phyloP scores from a whole-genome alignment of 2,797 vertebrate genomes.

The Erithacus rubecula region DNA sequence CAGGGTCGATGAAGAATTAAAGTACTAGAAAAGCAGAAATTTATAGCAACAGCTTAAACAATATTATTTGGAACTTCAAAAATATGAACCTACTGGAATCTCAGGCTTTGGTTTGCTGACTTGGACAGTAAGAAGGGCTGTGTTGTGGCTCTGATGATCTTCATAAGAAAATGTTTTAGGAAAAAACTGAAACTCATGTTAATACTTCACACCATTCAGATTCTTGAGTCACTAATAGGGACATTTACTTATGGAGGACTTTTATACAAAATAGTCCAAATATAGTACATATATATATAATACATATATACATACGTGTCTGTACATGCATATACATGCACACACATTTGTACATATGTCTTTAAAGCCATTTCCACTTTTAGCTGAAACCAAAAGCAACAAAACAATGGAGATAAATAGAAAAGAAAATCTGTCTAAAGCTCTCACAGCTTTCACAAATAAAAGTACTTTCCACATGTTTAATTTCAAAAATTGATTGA shows the following conservation, averaged over 20 bases:
- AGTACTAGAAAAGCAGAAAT: neutral
- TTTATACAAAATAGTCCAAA: neutral
- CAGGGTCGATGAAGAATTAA: neutral
- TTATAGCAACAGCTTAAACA: neutral
- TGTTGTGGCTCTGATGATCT: neutral
- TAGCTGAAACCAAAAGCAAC: neutral
- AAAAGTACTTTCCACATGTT: neutral
- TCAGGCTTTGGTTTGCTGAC: neutral
- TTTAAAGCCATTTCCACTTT: neutral
- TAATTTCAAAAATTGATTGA: neutral
- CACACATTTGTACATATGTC: neutral
- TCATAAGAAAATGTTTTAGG: neutral
- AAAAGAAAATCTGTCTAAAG: neutral
- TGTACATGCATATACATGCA: neutral
- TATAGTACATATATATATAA: neutral
- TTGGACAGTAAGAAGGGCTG: neutral
- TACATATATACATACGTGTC: too few relatives aligned
- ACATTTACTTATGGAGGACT: fast-evolving
- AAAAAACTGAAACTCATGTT: neutral
- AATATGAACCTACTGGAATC: neutral
- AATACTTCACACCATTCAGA: neutral
- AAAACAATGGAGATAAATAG: neutral
- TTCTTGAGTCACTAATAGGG: neutral
- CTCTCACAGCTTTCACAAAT: neutral
- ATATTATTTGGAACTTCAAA: neutral